Conservation (phyloP, 2,113 vertebrate species). For the Eonycteris spelaea region DNA sequence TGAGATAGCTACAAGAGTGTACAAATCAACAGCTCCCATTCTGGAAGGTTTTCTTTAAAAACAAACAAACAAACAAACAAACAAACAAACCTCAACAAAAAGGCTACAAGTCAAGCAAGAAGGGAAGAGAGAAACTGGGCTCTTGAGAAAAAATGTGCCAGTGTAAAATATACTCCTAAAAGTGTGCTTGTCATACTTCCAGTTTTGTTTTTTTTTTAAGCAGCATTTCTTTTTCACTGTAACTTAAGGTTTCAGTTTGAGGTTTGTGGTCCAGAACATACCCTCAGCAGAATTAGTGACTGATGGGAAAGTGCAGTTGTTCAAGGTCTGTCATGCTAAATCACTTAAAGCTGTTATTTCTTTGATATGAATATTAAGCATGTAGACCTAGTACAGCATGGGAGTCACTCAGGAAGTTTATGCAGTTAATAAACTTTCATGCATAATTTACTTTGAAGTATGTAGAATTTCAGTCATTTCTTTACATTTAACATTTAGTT, state of each 20-base stretch:
- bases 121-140: constrained; percentile 36
- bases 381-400: constrained; percentile 74
- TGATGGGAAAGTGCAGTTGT: constrained; percentile 63
- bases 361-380: constrained; percentile 72
- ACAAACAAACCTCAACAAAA: not conserved
- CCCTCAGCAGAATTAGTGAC: constrained; percentile 44
- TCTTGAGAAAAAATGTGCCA: constrained; percentile 17
- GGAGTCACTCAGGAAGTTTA: constrained; percentile 76
- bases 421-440: constrained; percentile 74
- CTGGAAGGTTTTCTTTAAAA: constrained; percentile 38
- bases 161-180: constrained; percentile 47
- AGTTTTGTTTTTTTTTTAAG: not conserved
- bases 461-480: constrained; percentile 65
- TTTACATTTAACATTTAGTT: constrained; percentile 68
- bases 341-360: constrained; percentile 44
- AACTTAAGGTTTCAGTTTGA: constrained; percentile 55
- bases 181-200: constrained; percentile 17
- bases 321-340: constrained; percentile 70
- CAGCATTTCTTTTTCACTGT: constrained; percentile 49
- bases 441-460: constrained; percentile 74
- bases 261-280: constrained; percentile 50
- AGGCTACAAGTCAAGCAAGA: constrained; percentile 55
- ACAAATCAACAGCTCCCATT: constrained; percentile 44
- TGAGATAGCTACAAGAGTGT: constrained; percentile 26
- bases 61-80: not conserved